Conservation (phyloP, 37 sponge, comb jelly and placozoan genomes). For the Bolinopsis microptera region DNA sequence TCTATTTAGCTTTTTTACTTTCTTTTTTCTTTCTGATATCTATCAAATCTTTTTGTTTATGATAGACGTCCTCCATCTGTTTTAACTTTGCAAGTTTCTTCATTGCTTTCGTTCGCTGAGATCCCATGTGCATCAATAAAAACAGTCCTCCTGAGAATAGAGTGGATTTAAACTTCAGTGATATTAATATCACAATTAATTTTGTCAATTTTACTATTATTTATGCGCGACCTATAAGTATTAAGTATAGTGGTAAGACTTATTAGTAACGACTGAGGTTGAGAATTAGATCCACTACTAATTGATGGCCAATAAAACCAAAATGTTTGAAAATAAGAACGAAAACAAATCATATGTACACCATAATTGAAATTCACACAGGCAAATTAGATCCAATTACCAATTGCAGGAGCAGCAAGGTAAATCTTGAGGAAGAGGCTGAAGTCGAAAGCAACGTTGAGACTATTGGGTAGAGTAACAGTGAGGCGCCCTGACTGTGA, state of each 20-base stretch:
- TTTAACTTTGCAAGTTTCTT: constrained; percentile 16
- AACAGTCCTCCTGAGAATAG: neutral
- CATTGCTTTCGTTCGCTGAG: neutral
- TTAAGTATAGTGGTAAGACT: neutral
- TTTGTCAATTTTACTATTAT: too few species aligned
- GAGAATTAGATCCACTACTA: too few species aligned
- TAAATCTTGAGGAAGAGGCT: constrained; percentile 66
- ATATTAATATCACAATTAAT: too few species aligned
- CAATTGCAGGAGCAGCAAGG: constrained; percentile 25
- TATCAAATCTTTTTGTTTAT: neutral
- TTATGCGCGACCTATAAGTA: too few species aligned
- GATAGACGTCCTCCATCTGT: neutral
- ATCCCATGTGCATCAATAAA: neutral
- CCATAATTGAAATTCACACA: too few species aligned
- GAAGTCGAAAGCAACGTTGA: constrained; percentile 77
- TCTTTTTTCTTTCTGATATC: constrained; percentile 35
- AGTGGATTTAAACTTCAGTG: too few species aligned
- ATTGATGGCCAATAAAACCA: too few species aligned
- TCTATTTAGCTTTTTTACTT: neutral
- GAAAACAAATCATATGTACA: too few species aligned
- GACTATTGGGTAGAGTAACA: constrained; percentile 72
- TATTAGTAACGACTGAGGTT: too few species aligned
- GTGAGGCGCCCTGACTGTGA: constrained; percentile 64
- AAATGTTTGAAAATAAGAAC: too few species aligned
- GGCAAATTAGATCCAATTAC: too few species aligned